Percentiles rank a stretch among this genome's conserved stretches.
Conservation (phyloP, 2,797 vertebrate genomes). For the Gambelia wislizenii region DNA sequence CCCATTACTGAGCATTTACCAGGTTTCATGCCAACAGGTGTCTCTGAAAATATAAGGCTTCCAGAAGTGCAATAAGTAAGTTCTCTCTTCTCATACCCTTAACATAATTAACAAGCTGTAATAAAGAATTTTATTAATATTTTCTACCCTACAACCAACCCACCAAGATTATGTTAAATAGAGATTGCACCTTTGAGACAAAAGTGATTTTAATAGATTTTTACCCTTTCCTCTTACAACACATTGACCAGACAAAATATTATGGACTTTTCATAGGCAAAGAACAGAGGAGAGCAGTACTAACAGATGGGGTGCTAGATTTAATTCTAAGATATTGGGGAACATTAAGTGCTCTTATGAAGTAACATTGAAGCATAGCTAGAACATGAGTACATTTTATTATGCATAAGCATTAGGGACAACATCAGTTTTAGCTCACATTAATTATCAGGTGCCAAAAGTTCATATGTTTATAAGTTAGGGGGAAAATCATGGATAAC, state of each 20-base stretch:
- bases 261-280: neutral
- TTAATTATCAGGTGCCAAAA: slow-evolving; percentile 62
- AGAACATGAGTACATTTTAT: slow-evolving; percentile 43
- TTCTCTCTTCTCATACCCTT: slow-evolving; percentile 37
- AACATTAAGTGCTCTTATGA: neutral
- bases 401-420: slow-evolving; percentile 39
- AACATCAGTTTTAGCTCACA: slow-evolving; percentile 62
- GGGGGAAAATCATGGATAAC: slow-evolving; percentile 60
- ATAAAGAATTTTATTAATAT: slow-evolving; percentile 54
- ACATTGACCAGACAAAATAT: slow-evolving; percentile 9
- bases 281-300: neutral
- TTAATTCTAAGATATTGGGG: neutral
- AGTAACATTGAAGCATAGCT: slow-evolving; percentile 39
- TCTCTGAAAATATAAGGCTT: slow-evolving; percentile 57
- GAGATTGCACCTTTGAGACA: slow-evolving; percentile 20
- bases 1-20: slow-evolving; percentile 64
- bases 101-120: slow-evolving; percentile 43
- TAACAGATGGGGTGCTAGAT: neutral
- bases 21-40: slow-evolving; percentile 76
- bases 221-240: neutral
- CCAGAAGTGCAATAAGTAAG: slow-evolving; percentile 51
- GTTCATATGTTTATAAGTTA: slow-evolving; percentile 47
- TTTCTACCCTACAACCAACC: neutral
- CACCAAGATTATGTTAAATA: slow-evolving; percentile 27
- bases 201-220: neutral